These are phyloP conservation scores for Papio anubis DNA, from an alignment of 2,113 vertebrate genomes.

Conservation along the genomic window DNA sequence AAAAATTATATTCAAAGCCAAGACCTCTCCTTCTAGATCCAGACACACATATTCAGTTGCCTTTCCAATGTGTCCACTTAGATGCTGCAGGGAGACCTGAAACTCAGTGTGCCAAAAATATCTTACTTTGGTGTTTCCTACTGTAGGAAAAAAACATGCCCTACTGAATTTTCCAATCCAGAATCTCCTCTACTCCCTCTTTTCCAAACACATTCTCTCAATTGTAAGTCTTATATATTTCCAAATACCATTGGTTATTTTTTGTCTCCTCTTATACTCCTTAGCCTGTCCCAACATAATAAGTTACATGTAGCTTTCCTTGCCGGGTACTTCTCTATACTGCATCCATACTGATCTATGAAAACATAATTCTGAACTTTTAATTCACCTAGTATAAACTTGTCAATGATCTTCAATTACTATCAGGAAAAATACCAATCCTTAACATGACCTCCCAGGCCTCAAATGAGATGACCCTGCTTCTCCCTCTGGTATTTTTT, in stretches of 20 bases:
- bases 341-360: not conserved
- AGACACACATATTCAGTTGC: not conserved
- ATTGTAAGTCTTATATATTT: not conserved
- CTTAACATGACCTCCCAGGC: not conserved
- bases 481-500: not conserved
- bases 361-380: constrained; percentile 7
- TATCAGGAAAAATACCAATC: not conserved
- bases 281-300: not conserved
- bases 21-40: not conserved
- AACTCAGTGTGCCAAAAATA: rapidly evolving
- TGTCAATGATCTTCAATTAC: not conserved
- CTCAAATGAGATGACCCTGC: not conserved
- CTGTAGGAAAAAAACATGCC: not conserved
- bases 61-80: not conserved
- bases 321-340: not conserved
- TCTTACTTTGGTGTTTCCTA: not conserved
- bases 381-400: not conserved
- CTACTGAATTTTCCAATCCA: not conserved
- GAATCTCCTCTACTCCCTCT: not conserved
- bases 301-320: not conserved
- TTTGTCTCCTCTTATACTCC: not conserved
- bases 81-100: not conserved
- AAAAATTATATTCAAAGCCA: not conserved
- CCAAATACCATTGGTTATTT: not conserved
- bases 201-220: not conserved